phyloP scores from a whole-genome alignment of 1,140 invertebrate species.

The Plutomurus gul region DNA sequence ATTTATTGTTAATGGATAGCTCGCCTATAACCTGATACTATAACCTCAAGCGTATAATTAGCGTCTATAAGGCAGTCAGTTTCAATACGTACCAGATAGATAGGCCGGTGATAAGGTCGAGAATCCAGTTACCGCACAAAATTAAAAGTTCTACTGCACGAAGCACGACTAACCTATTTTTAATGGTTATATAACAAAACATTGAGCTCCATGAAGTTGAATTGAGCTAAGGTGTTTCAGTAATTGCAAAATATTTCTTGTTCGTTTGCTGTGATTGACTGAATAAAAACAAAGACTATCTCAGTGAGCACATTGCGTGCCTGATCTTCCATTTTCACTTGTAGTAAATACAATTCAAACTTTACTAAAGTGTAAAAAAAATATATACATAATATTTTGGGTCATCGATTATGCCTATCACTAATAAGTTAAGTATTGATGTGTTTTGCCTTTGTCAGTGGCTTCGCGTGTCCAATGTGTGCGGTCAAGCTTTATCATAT shows the following conservation, averaged over 20 bases:
- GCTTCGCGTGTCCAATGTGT: too few relatives aligned
- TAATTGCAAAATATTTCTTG: neutral
- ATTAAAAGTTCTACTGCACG: neutral
- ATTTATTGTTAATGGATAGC: too few relatives aligned
- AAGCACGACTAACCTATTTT: constrained; percentile 16
- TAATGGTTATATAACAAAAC: constrained; percentile 1
- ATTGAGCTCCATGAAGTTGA: neutral
- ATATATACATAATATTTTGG: too few relatives aligned
- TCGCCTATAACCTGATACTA: too few relatives aligned
- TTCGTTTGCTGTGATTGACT: neutral
- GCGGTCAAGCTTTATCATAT: too few relatives aligned
- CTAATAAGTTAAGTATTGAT: too few relatives aligned
- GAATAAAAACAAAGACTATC: constrained; percentile 1
- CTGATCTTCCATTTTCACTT: too few relatives aligned
- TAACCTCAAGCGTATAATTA: constrained; percentile 10
- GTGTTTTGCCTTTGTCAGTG: too few relatives aligned
- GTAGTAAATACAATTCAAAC: too few relatives aligned
- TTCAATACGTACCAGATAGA: neutral
- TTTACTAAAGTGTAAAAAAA: too few relatives aligned
- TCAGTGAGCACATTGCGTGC: too few relatives aligned
- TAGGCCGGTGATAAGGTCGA: constrained; percentile 22
- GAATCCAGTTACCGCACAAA: constrained; percentile 21
- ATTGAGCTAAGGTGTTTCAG: neutral
- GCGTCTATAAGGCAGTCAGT: neutral
- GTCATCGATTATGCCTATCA: too few relatives aligned